Base-by-base conservation (phyloP, 2,797 vertebrate genomes). In the Limnodromus scolopaceus region DNA sequence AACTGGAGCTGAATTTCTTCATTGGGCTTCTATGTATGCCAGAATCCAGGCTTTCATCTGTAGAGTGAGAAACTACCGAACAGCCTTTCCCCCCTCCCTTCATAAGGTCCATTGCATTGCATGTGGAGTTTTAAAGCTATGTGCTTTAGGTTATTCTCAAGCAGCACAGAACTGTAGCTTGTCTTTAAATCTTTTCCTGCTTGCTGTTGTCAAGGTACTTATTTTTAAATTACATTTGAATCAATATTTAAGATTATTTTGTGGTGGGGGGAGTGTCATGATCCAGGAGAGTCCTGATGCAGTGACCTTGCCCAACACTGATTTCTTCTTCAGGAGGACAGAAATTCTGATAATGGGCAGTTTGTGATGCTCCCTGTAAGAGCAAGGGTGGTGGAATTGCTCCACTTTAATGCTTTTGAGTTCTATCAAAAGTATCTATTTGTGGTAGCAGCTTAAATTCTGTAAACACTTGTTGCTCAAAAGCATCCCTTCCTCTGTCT, bases 361-460 rank as follows among this genome's bases (percentile, higher is more conserved):
- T 58, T 86, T 1, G 3, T 55, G 68, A 45, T 71, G 38, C 18
- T 91, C 19, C 14, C 14, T 84, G 13, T 58, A 87, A 85, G 30
- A 87, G 27, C 48, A 64, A 53, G 16, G 28, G 14, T 53, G 28
- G 20, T 80, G 18, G 34, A 92, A 64, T 86, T 87, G 36, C 46
- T 95, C 25, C 24, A 19, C 19, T 72, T 57, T 9, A 55, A 65
- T 80, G 36, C 36, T 84, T 87, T 82, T 64, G 34, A 51, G 57
- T 81, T 71, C 54, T 61, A 28, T 54, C 38, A 68, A n/a, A 89
- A 89, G 8, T 41, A 38, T 16, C 46, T 70, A 28, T 74, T 54
- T 82, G 51, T 77, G 36, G 24, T 74, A 85, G 28, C 41, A 65
- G 30, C 54, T 84, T 85, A 69, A 75, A 78, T 84, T 79, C 51